Evolutionary conservation across 1,140 invertebrate genomes (phyloP).

Genomic region (Zeugodacus cucurbitae): DNA sequence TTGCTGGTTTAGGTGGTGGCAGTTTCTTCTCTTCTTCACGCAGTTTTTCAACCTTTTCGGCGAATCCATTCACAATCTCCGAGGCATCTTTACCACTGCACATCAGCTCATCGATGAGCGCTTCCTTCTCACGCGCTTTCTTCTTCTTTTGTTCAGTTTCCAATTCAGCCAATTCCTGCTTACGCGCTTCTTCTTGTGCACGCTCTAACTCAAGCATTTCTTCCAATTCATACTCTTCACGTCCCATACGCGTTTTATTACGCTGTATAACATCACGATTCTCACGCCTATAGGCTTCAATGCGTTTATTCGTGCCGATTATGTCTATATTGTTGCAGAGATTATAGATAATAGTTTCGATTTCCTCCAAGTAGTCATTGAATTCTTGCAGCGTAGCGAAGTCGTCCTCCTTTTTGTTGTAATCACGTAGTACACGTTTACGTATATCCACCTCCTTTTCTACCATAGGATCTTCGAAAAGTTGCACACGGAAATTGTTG

Average conservation of each 20-base stretch:
- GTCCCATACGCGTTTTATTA: slow-evolving; percentile 80
- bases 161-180: slow-evolving; percentile 71
- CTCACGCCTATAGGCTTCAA: slow-evolving; percentile 94
- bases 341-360: slow-evolving; percentile 93
- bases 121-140: slow-evolving; percentile 88
- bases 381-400: slow-evolving; percentile 84
- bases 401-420: slow-evolving; percentile 92
- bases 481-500: slow-evolving; percentile 91
- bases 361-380: slow-evolving; percentile 93
- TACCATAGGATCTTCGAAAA: slow-evolving; percentile 95
- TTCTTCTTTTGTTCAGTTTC: slow-evolving; percentile 79
- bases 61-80: slow-evolving; percentile 87
- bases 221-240: slow-evolving; percentile 76
- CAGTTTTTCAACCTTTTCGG: slow-evolving; percentile 73
- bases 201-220: slow-evolving; percentile 88
- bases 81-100: slow-evolving; percentile 89
- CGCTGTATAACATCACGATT: slow-evolving; percentile 92
- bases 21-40: slow-evolving; percentile 76
- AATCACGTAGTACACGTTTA: slow-evolving; percentile 88
- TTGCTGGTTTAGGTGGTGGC: slow-evolving; percentile 65
- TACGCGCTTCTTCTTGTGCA: slow-evolving; percentile 74
- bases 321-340: slow-evolving; percentile 92
- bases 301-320: slow-evolving; percentile 87
- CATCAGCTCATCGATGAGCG: slow-evolving; percentile 93
- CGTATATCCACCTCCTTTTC: slow-evolving; percentile 98